A percentile compares a stretch with the other conserved stretches of the same genome.
phyloP scores from a whole-genome alignment of 2,888 invertebrate species.

The Lepetodrilus schrolli region DNA sequence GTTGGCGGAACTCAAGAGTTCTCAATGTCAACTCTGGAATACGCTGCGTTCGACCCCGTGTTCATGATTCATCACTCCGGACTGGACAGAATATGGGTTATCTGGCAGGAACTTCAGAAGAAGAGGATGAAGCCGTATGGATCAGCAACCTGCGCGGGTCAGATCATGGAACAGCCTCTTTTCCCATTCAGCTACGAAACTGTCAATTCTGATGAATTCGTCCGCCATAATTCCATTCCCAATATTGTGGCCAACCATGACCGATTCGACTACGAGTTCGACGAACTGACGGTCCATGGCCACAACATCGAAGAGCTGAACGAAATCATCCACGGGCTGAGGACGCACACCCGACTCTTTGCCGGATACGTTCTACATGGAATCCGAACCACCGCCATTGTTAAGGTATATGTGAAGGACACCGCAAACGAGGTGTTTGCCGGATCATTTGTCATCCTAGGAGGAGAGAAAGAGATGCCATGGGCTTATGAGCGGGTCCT shows the following conservation, averaged over 20 bases:
- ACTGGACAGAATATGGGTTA: slow-evolving; percentile 46
- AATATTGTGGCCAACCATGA: slow-evolving; percentile 34
- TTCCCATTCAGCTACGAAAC: slow-evolving; percentile 35
- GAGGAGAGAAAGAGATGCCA: slow-evolving; percentile 46
- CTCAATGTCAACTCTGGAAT: slow-evolving; percentile 46
- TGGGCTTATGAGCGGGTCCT: slow-evolving; percentile 48
- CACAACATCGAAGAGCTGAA: slow-evolving; percentile 39
- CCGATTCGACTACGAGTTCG: slow-evolving; percentile 42
- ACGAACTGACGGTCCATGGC: slow-evolving; percentile 41
- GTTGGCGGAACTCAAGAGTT: slow-evolving; percentile 40
- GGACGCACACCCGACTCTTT: slow-evolving; percentile 35
- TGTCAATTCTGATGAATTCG: slow-evolving; percentile 36
- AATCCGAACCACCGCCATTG: slow-evolving; percentile 32
- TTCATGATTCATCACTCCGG: slow-evolving; percentile 47
- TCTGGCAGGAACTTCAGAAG: slow-evolving; percentile 45
- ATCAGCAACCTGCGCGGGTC: slow-evolving; percentile 32
- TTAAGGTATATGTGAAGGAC: slow-evolving; percentile 30
- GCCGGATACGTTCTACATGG: slow-evolving; percentile 43
- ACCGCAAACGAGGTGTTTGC: slow-evolving; percentile 9
- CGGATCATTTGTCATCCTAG: slow-evolving; percentile 42
- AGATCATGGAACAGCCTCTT: slow-evolving; percentile 24
- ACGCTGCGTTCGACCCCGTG: slow-evolving; percentile 46
- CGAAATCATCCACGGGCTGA: slow-evolving; percentile 31
- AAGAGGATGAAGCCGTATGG: slow-evolving; percentile 33
- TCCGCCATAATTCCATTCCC: slow-evolving; percentile 34